Base-by-base conservation (phyloP, 1,140 invertebrate genomes). In the Achroia grisella region DNA sequence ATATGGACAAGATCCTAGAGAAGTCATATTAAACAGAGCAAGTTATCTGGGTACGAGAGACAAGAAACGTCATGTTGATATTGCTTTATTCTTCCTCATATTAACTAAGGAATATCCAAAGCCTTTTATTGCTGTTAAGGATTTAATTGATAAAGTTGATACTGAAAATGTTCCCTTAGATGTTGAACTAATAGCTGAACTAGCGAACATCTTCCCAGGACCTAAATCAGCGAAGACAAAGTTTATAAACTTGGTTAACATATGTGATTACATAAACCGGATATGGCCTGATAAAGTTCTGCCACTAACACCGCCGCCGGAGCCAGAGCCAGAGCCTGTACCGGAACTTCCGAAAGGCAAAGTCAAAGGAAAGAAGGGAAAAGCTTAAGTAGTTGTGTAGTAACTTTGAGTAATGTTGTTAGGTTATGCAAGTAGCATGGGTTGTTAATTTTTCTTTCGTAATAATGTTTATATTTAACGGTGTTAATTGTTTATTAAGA, bases 231-330 rank as follows among this genome's bases (percentile, higher is more conserved):
- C 31, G 0, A 44, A 51, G 31, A 8, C 9, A 1, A 43, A 40
- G 13, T 17, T 10, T 0, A 12, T 51, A 9, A 45, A 40, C n/a
- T 12, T 51, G 5, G 5, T 11, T 1, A 15, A 9, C 10, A 30
- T 51, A 4, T 37, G 31, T 28, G 48, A 51, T 8, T 51, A 44
- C 14, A 40, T 51, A 9, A 31, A 44, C 9, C 15, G 48, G 11
- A 11, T 51, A 12, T 51, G 48, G 48, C 48, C 48, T 10, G 42
- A 51, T 10, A 37, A 33, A 9, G 30, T 29, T 27, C 10, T 44
- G 32, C 48, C 48, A 4, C 48, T 37, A n/a, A 44, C 48, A 10
- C 42, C 42, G 34, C 45, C 45, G 13, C 45, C 45, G 1, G 30
- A 33, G 30, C 45, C 45, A 3, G 35, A 41, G 29, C 47, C 34